Evolutionary conservation across 2,113 vertebrate genomes (phyloP), one percentile per base, ranked within the genome.

Genomic region (Podarcis cretensis): DNA sequence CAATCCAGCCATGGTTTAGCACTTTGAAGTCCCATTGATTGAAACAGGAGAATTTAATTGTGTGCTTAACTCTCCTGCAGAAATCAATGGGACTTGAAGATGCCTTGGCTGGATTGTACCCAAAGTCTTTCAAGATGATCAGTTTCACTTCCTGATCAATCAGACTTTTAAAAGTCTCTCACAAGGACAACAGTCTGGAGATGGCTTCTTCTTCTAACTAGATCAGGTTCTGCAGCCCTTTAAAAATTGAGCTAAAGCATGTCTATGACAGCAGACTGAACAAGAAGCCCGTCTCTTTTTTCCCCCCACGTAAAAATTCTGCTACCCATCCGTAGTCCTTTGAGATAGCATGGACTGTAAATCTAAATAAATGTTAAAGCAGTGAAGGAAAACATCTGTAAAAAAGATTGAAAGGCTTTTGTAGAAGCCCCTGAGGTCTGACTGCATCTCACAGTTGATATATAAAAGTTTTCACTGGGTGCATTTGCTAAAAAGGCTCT

Each of bases 321-420:
- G 74, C 27, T 43, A 77, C 63, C 57, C 40, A 77, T 43, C 37
- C 59, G n/a, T 40, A 66, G 25, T 35, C 84, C 71, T 65, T 83
- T 85, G 73, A 57, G 73, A 77, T 77, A 13, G 57, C 35, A 77
- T 4, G 5, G 30, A 14, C 35, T 77, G 18, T 66, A 66, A 86
- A 86, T 66, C 84, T n/a, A 77, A 66, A 86, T 78, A 86, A 86
- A 86, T 66, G 10, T 77, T 78, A 66, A 66, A 77, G 74, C 59
- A 66, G 14, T 86, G 59, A 86, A 86, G 84, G 74, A 77, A 85
- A 65, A 77, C 14, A 43, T 83, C 65, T 43, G 37, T 30, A 48
- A 66, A 69, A 48, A 48, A 69, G 81, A 83, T 30, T 30, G 81
- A 71, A 83, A 66, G 80, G 37, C 18, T 77, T 73, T 77, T 77